Evolutionary conservation across 1,140 invertebrate genomes (phyloP).

Genomic region (Cyclargus thomasi): DNA sequence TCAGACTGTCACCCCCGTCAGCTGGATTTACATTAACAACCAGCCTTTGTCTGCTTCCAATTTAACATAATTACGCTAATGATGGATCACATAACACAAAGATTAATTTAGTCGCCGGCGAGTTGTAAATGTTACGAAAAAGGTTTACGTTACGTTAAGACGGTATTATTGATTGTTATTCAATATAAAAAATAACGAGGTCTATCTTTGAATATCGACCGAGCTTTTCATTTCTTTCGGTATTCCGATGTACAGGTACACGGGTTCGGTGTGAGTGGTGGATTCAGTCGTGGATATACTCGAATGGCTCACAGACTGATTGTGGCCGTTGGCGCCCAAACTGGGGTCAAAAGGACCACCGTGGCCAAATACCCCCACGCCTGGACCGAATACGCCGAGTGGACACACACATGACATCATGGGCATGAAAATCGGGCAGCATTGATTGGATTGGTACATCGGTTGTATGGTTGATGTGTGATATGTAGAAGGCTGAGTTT

Average conservation of each 20-base stretch:
- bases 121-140: too few relatives aligned
- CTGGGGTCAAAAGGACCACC: neutral
- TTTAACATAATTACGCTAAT: neutral
- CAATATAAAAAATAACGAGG: neutral
- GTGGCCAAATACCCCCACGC: too few relatives aligned
- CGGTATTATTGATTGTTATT: neutral
- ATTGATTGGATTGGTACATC: neutral
- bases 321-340: neutral
- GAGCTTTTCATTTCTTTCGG: conserved; percentile 30
- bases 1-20: neutral
- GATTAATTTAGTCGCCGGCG: neutral
- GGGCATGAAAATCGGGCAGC: neutral
- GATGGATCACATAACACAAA: neutral
- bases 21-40: neutral
- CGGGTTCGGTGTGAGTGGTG: conserved; percentile 22
- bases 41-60: neutral
- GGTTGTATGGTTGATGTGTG: too few relatives aligned
- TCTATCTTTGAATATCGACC: neutral
- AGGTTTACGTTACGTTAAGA: too few relatives aligned
- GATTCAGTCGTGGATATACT: neutral
- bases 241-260: conserved; percentile 45
- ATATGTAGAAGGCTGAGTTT: too few relatives aligned
- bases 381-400: neutral
- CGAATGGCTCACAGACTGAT: neutral
- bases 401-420: neutral